Percentiles rank a stretch among this genome's conserved stretches.
Conservation (phyloP, 2,113 vertebrate genomes). For the Pristiophorus japonicus region DNA sequence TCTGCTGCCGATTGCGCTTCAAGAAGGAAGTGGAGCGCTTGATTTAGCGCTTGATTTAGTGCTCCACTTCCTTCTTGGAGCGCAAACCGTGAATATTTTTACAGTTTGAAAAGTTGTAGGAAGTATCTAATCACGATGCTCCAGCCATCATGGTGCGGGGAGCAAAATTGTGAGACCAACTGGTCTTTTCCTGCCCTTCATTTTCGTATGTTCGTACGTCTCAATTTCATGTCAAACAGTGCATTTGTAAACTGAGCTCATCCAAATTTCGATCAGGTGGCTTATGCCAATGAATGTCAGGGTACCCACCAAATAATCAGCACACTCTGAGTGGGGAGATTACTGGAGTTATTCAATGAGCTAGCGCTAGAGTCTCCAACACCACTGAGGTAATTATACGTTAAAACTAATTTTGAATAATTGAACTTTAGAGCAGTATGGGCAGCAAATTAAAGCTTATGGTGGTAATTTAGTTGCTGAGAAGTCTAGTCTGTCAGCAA, state of each 20-base stretch:
- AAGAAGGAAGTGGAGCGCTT: no score
- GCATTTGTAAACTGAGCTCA: background rate
- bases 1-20: no score
- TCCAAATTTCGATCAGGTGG: background rate
- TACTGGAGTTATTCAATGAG: background rate
- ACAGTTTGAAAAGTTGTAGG: no score
- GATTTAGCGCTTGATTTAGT: no score
- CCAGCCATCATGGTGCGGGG: background rate
- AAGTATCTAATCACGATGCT: no score
- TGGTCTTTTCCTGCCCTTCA: background rate
- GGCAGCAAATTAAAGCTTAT: background rate
- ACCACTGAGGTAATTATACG: background rate
- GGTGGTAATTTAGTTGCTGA: slow-evolving; percentile 9
- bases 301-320: background rate
- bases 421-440: background rate
- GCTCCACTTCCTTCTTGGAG: no score
- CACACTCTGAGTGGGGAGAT: background rate
- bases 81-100: no score
- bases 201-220: background rate
- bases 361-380: background rate
- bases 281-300: background rate
- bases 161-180: background rate
- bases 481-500: background rate
- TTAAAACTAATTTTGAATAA: background rate
- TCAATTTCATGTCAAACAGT: background rate